Conservation (phyloP, 2,888 invertebrate species). For the Ceriagrion tenellum region DNA sequence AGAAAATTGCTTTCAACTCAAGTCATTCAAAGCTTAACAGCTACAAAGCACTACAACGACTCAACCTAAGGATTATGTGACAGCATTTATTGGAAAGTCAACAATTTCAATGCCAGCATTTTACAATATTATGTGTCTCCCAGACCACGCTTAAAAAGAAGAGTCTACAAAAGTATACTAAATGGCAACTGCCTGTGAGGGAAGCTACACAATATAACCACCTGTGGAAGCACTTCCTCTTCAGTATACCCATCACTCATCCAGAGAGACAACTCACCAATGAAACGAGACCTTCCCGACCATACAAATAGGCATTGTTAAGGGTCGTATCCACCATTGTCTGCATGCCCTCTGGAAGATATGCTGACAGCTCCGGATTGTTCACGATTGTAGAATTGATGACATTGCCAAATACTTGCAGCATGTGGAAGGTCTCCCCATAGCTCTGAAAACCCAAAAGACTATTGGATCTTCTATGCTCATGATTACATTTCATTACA, state of each 20-base stretch:
- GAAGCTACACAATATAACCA: too few species aligned
- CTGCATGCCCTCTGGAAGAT: slow-evolving; percentile 91
- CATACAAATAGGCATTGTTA: slow-evolving; percentile 95
- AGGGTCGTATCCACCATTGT: slow-evolving; percentile 93
- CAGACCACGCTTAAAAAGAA: too few species aligned
- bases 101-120: too few species aligned
- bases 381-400: slow-evolving; percentile 93
- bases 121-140: too few species aligned
- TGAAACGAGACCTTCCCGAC: slow-evolving; percentile 93
- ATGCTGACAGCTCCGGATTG: slow-evolving; percentile 90
- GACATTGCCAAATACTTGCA: slow-evolving; percentile 92
- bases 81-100: too few species aligned
- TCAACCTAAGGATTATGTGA: too few species aligned
- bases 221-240: too few species aligned
- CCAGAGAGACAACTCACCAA: slow-evolving; percentile 81
- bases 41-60: too few species aligned
- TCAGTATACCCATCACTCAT: not conserved
- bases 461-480: not conserved
- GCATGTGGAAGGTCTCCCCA: slow-evolving; percentile 94
- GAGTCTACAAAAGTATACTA: too few species aligned
- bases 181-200: too few species aligned
- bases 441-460: slow-evolving; percentile 85
- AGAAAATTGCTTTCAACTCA: too few species aligned
- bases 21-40: too few species aligned
- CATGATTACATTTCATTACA: not conserved